Conservation (phyloP, 2,113 vertebrate species). For the Aegotheles bennettii region DNA sequence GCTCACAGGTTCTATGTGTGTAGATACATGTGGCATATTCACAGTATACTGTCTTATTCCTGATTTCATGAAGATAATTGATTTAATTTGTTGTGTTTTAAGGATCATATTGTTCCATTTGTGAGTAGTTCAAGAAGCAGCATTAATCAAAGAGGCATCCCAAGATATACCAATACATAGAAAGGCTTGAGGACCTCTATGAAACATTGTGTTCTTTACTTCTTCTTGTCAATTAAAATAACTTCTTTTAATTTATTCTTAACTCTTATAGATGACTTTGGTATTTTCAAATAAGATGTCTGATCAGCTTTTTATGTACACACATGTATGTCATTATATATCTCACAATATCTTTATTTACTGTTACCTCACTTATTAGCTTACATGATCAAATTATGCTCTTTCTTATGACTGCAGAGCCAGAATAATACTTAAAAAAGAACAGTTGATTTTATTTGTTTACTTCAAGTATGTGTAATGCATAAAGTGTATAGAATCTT, state of each 20-base stretch:
- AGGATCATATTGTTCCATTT: neutral
- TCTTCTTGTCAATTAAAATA: neutral
- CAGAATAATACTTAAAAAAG: neutral
- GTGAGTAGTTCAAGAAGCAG: neutral
- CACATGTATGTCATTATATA: neutral
- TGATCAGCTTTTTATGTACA: neutral
- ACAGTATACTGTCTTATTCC: neutral
- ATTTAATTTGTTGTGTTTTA: neutral
- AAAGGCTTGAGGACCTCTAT: neutral
- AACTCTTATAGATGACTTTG: neutral
- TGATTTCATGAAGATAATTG: neutral
- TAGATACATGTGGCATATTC: neutral
- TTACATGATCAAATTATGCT: neutral
- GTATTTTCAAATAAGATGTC: neutral
- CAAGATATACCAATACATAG: neutral
- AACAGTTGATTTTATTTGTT: neutral
- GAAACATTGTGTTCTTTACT: neutral
- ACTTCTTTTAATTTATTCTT: neutral
- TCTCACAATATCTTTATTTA: neutral
- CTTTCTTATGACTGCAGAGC: neutral
- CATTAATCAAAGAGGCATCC: neutral
- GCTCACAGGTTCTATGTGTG: neutral
- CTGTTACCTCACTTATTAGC: neutral
- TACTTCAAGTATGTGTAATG: neutral
- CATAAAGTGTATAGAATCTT: neutral